A percentile compares a stretch with the other conserved stretches of the same genome.
Conservation (phyloP, 2,113 vertebrate species). For the Ahaetulla prasina region DNA sequence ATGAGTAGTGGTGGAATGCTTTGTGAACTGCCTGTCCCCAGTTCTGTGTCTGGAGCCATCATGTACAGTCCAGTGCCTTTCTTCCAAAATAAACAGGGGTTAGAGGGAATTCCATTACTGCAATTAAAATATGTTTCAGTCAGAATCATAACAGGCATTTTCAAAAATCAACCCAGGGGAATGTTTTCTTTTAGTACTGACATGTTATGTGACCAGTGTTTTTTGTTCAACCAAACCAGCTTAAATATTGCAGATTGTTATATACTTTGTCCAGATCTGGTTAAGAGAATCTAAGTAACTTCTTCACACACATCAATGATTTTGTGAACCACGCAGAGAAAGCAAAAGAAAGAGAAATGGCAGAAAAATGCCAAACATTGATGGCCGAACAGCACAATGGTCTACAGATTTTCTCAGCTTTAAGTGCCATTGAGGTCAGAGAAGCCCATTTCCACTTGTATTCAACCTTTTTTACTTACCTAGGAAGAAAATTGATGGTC, state of each 20-base stretch:
- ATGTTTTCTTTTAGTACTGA: background rate
- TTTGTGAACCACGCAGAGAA: background rate
- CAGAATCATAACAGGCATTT: conserved; percentile 11
- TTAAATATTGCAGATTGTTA: background rate
- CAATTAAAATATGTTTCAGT: conserved; percentile 20
- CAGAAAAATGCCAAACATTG: background rate
- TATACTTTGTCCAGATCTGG: background rate
- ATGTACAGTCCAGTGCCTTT: background rate
- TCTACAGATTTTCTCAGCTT: background rate
- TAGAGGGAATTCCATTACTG: conserved; percentile 2
- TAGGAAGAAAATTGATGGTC: background rate
- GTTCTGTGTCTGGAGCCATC: conserved; percentile 8
- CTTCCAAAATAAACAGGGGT: background rate
- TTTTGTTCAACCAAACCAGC: background rate
- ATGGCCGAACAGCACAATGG: background rate
- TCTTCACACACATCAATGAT: background rate
- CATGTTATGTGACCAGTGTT: background rate
- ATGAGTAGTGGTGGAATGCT: background rate
- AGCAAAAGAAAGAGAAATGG: background rate
- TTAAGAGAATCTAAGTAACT: background rate
- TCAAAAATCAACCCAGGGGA: conserved; percentile 10
- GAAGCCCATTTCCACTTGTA: background rate
- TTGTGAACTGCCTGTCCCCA: background rate
- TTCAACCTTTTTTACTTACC: background rate
- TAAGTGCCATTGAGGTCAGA: background rate